Conservation (phyloP, 2,888 invertebrate genomes). For the Hypolimnas misippus region DNA sequence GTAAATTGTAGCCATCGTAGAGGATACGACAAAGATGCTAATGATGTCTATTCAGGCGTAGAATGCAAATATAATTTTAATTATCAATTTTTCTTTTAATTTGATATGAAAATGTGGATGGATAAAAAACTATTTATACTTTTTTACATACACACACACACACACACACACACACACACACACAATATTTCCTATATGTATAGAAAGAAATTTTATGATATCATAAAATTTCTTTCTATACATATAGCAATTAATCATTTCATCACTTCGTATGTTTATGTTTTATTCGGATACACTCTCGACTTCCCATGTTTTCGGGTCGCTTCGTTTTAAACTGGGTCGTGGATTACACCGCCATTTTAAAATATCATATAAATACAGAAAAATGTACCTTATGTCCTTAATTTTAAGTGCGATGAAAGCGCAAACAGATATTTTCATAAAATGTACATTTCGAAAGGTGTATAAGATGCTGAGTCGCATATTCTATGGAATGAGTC, state of each 20-base stretch:
- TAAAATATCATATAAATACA: constrained; percentile 4
- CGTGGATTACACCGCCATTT: constrained; percentile 25
- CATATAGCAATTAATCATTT: constrained; percentile 36
- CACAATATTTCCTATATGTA: too few species aligned
- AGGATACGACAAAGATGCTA: too few species aligned
- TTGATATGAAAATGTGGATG: too few species aligned
- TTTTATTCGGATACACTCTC: constrained; percentile 38
- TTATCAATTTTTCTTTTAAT: too few species aligned
- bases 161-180: too few species aligned
- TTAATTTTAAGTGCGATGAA: background rate
- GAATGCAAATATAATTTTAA: too few species aligned
- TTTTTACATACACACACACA: too few species aligned
- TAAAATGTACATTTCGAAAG: constrained; percentile 38
- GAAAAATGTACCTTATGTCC: constrained; percentile 20
- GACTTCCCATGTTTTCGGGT: constrained; percentile 38
- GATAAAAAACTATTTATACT: too few species aligned
- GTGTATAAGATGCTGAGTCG: constrained; percentile 36
- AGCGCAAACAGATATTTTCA: constrained; percentile 19
- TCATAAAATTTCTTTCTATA: too few species aligned
- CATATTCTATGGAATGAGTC: constrained; percentile 27
- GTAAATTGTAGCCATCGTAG: too few species aligned
- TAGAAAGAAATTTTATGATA: too few species aligned
- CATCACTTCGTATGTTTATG: constrained; percentile 35
- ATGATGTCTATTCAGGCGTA: too few species aligned
- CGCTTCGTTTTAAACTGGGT: constrained; percentile 39